Base-by-base conservation (phyloP, 2,888 invertebrate species). In the Podabrus alpinus region DNA sequence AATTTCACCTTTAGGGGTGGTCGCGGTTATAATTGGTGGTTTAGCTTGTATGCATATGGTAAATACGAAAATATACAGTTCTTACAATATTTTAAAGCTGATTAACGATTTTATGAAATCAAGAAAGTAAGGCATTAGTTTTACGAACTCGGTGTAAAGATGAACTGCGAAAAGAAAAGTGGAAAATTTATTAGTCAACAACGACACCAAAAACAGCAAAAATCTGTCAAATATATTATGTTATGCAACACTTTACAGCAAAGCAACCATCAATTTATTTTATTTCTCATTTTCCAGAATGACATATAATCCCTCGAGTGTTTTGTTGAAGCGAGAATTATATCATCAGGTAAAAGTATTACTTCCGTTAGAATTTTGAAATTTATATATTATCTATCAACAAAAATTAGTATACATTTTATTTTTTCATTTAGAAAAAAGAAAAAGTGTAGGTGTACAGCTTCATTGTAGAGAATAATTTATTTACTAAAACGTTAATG, bases 111-210 rank as follows among this genome's bases (percentile, higher is more conserved):
- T 71, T 45, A 24, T 66, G 73, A 73, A 73, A 73, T 61, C 66
- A 61, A 69, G 66, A 69, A 73, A 73, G 15, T 59, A 62, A 62
- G 24, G 68, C 72, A 69, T 45, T 45, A 61, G 19, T 66, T 69
- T 73, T 68, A 61, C 61, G 66, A 73, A 73, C 66, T 25, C 25
- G 60, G 59, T 72, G 66, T 59, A 67, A 72, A 72, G 68, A 72
- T 72, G 72, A 72, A 72, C 61, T 66, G 13, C 60, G 25, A 68
- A 72, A 60, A 72, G 67, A 60, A 61, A 71, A 59, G 66, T 19
- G 67, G 66, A 67, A 69, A 73, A 73, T 73, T 73, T 73, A 73
- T 73, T 69, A 73, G 19, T 64, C 66, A 73, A 69, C 68, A 69
- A 66, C 69, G 64, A 70, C 66, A 73, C 73, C 66, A 59, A 67